Conservation (phyloP, 1,140 invertebrate genomes). For the Leptinotarsa lineolata region DNA sequence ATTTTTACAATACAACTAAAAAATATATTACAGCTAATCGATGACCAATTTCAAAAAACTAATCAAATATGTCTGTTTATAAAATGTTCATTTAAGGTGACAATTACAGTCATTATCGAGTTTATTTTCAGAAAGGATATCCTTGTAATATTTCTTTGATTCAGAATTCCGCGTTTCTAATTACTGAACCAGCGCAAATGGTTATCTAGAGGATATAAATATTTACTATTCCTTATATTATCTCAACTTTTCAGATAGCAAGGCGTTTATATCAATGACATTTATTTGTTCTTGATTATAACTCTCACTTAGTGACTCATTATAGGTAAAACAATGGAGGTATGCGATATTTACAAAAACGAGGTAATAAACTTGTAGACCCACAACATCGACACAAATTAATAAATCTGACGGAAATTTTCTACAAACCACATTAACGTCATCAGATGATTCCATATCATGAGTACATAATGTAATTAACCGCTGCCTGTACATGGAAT, state of each 20-base stretch:
- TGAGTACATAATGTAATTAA: too few species aligned
- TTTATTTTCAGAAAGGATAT: conserved; percentile 9
- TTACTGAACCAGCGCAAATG: conserved; percentile 18
- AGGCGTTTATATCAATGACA: conserved; percentile 6
- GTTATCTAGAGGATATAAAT: conserved; percentile 27
- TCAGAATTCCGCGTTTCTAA: conserved; percentile 21
- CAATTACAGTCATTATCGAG: conserved; percentile 3
- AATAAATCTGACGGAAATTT: too few species aligned
- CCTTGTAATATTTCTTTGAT: conserved; percentile 21
- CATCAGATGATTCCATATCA: too few species aligned
- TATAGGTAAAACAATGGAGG: not conserved
- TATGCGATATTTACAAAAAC: too few species aligned
- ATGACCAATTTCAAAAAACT: too few species aligned
- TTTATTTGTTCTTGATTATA: conserved; percentile 17
- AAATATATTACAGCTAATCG: too few species aligned
- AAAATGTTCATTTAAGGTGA: not conserved
- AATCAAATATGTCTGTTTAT: too few species aligned
- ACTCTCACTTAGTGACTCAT: not conserved
- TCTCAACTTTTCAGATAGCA: conserved; percentile 17
- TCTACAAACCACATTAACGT: too few species aligned
- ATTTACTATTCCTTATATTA: conserved; percentile 19
- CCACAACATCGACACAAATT: too few species aligned
- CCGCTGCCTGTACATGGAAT: too few species aligned
- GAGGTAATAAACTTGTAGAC: too few species aligned
- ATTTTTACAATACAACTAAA: too few species aligned